phyloP scores from a whole-genome alignment of 1,140 invertebrate species.

The Charaxes varanes region DNA sequence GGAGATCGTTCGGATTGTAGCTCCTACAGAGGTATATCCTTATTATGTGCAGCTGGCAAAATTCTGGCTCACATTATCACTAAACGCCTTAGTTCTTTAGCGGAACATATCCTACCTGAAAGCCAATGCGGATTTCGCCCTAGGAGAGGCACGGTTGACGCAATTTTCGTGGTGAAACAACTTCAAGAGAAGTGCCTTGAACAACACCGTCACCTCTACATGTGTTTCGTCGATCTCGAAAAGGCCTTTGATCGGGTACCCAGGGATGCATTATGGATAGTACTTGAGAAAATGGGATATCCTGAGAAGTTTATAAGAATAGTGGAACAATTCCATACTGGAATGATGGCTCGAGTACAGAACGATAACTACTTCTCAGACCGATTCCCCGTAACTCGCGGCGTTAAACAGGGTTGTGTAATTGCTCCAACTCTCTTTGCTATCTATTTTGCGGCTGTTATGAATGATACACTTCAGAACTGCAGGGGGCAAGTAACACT shows the following conservation, averaged over 20 bases:
- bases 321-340: slow-evolving; percentile 17
- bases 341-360: slow-evolving; percentile 15
- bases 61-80: too few species aligned
- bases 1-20: background rate
- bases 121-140: slow-evolving; percentile 25
- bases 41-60: background rate
- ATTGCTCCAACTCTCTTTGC: slow-evolving; percentile 9
- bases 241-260: slow-evolving; percentile 25
- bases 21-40: background rate
- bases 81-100: background rate
- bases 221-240: slow-evolving; percentile 30
- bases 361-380: slow-evolving; percentile 13
- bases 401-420: slow-evolving; percentile 14
- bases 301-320: slow-evolving; percentile 17
- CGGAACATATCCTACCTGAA: slow-evolving; percentile 17
- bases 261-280: slow-evolving; percentile 15
- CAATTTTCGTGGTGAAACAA: slow-evolving; percentile 24
- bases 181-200: slow-evolving; percentile 29
- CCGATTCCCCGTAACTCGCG: slow-evolving; percentile 6
- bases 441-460: slow-evolving; percentile 11
- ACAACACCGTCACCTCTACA: slow-evolving; percentile 18
- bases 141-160: slow-evolving; percentile 24
- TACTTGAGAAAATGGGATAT: slow-evolving; percentile 15
- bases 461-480: slow-evolving; percentile 1
- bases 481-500: slow-evolving; percentile 10